A percentile compares a stretch with the other conserved stretches of the same genome.
Conservation (phyloP, 2,797 vertebrate genomes). For the Clarias laeviceps region DNA sequence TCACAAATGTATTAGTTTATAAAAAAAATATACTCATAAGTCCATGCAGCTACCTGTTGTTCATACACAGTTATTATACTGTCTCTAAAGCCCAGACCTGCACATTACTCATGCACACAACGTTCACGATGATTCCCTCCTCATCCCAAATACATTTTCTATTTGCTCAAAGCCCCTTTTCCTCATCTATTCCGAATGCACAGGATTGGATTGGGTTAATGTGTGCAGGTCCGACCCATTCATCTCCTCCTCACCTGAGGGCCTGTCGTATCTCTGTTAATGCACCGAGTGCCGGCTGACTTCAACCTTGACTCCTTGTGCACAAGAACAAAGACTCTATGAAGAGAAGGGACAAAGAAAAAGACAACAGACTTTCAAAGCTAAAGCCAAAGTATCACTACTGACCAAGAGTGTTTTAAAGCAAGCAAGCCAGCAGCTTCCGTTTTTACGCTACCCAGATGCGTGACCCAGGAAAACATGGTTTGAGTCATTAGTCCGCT, state of each 20-base stretch:
- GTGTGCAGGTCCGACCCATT: conserved; percentile 53
- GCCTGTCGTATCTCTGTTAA: conserved; percentile 56
- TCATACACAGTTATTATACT: conserved; percentile 6
- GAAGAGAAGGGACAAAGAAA: conserved; percentile 43
- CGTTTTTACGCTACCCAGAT: not conserved
- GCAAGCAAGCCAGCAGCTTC: conserved; percentile 3
- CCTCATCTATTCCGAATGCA: conserved; percentile 37
- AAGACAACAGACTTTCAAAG: conserved; percentile 42
- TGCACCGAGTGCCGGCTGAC: conserved; percentile 39
- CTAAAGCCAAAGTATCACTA: conserved; percentile 46
- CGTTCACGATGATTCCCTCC: conserved; percentile 28
- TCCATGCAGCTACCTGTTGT: conserved; percentile 20
- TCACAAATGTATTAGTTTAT: not conserved
- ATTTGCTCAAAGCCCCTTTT: conserved; percentile 58
- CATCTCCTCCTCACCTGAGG: conserved; percentile 55
- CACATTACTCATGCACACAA: conserved; percentile 51
- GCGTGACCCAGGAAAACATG: conserved; percentile 33
- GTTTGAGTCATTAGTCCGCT: conserved; percentile 52
- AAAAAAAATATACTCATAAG: not conserved
- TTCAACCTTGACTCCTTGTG: conserved; percentile 46
- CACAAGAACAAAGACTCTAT: conserved; percentile 49
- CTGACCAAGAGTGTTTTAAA: conserved; percentile 48
- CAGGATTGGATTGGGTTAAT: conserved; percentile 57
- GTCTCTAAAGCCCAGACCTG: conserved; percentile 13
- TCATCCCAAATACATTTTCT: conserved; percentile 54